These are phyloP conservation scores for Dicentrarchus labrax DNA, from an alignment of 2,113 vertebrate genomes.

Conservation along the genomic window DNA sequence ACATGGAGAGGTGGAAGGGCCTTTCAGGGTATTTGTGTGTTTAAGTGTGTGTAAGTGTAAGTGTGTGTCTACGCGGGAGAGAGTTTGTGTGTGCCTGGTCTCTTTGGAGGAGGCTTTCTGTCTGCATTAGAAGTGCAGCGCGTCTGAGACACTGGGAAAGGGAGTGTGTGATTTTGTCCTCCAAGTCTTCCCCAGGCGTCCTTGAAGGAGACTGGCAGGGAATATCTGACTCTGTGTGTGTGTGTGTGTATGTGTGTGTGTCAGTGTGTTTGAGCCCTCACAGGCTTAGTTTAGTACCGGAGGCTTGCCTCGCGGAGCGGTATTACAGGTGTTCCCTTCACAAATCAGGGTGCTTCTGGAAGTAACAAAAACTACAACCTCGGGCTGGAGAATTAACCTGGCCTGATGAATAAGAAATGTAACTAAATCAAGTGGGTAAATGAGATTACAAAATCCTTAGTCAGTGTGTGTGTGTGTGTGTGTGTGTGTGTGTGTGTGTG, in stretches of 20 bases:
- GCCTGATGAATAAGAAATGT: constrained; percentile 59
- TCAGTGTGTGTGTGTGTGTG: constrained; percentile 37
- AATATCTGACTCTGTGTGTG: constrained; percentile 67
- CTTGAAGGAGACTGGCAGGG: constrained; percentile 81
- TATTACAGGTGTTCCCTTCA: constrained; percentile 74
- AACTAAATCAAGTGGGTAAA: constrained; percentile 56
- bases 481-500: neutral
- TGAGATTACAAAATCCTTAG: constrained; percentile 40
- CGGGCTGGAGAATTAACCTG: constrained; percentile 47
- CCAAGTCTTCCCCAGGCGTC: constrained; percentile 81
- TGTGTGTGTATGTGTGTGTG: constrained; percentile 35
- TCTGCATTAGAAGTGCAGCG: constrained; percentile 77
- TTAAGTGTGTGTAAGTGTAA: constrained; percentile 53
- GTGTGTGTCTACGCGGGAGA: constrained; percentile 37
- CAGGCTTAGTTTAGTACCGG: constrained; percentile 64
- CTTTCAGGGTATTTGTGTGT: constrained; percentile 69
- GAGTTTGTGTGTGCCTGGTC: constrained; percentile 59
- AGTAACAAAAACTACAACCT: constrained; percentile 58
- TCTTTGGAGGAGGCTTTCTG: constrained; percentile 77
- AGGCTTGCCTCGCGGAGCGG: constrained; percentile 71
- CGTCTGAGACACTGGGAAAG: constrained; percentile 76
- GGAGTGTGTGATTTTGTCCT: constrained; percentile 82
- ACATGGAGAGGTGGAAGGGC: constrained; percentile 66
- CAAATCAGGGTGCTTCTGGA: constrained; percentile 53
- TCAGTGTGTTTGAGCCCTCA: constrained; percentile 55